A percentile compares a stretch with the other conserved stretches of the same genome.
Evolutionary conservation across 2,797 vertebrate genomes (phyloP).

Genomic region (Ceyx erithaca): DNA sequence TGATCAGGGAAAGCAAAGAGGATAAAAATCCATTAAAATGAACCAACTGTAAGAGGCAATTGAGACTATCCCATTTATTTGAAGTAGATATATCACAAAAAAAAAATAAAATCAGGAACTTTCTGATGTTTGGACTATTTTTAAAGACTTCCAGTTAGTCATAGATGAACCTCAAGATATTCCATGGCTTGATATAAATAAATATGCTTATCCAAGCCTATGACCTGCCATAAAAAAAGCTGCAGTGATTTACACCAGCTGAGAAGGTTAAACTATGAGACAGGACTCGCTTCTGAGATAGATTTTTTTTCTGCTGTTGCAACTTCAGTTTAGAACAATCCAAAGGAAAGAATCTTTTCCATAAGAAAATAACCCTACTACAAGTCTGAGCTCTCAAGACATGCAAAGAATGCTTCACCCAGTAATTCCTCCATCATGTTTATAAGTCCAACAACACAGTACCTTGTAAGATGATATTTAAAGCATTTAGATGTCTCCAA

Average conservation of each 20-base stretch:
- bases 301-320: neutral
- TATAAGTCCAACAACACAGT: neutral
- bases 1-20: constrained; percentile 40
- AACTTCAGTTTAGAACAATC: neutral
- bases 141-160: constrained; percentile 54
- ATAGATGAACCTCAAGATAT: constrained; percentile 52
- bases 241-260: constrained; percentile 20
- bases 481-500: neutral
- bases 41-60: neutral
- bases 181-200: constrained; percentile 14
- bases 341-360: neutral
- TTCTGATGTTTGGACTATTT: constrained; percentile 35
- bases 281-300: neutral
- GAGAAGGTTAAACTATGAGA: constrained; percentile 33
- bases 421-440: neutral
- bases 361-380: neutral
- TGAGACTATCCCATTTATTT: constrained; percentile 16
- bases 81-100: constrained; percentile 19
- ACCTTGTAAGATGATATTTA: neutral
- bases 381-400: neutral
- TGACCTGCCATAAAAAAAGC: constrained; percentile 26
- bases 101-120: constrained; percentile 16
- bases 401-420: neutral
- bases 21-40: constrained; percentile 59
- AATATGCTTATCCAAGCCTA: constrained; percentile 48